Conservation (phyloP, 2,797 vertebrate genomes). For the Naso thynnoides region DNA sequence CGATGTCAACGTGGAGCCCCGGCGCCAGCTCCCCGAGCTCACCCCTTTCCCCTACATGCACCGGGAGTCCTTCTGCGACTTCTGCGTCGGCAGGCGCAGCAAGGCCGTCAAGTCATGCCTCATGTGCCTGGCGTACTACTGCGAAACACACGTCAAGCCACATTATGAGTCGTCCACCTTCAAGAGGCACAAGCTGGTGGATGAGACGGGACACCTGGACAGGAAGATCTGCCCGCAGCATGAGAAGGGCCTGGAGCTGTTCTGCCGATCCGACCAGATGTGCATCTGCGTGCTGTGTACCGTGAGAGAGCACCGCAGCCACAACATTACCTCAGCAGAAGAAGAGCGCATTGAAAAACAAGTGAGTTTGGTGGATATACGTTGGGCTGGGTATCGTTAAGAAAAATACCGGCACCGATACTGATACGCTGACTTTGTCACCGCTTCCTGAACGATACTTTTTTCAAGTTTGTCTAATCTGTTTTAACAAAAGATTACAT, state of each 20-base stretch:
- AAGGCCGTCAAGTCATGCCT: constrained; percentile 86
- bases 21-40: constrained; percentile 69
- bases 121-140: constrained; percentile 87
- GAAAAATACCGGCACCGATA: no score
- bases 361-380: constrained; percentile 79
- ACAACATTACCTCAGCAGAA: constrained; percentile 85
- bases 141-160: constrained; percentile 85
- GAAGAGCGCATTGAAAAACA: constrained; percentile 85
- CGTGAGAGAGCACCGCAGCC: constrained; percentile 84
- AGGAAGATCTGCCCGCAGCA: constrained; percentile 88
- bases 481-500: no score
- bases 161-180: constrained; percentile 87
- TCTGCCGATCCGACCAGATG: constrained; percentile 88
- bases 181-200: constrained; percentile 88
- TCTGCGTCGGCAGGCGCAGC: constrained; percentile 83
- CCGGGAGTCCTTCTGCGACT: constrained; percentile 86
- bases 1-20: constrained; percentile 74
- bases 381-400: no score
- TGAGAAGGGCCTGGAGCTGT: constrained; percentile 85
- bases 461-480: no score
- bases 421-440: no score
- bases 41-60: constrained; percentile 72
- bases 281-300: constrained; percentile 87
- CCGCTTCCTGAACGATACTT: no score
- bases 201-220: constrained; percentile 87